Evolutionary conservation across 2,888 invertebrate species (phyloP), one percentile per base, ranked within the genome.

Genomic region (Acrobasis repandana): DNA sequence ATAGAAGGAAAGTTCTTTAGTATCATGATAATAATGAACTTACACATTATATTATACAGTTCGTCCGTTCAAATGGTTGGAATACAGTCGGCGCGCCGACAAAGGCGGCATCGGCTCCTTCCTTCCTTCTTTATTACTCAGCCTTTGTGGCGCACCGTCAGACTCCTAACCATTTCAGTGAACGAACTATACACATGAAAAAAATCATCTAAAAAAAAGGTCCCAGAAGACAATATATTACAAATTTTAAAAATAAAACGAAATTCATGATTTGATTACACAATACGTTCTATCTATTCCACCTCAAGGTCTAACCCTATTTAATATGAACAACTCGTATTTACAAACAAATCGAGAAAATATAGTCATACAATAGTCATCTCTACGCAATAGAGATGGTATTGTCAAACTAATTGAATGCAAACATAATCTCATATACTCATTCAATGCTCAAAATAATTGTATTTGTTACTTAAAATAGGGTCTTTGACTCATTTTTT

Each of bases 341-440:
- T 18, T 49, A 50, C 50, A 33, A 28, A 36, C 54, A 54, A 54
- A 34, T 4, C 14, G 10, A 15, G 9, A 28, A n/a, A n/a, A 51
- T 5, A 5, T 34, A 51, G 34, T 38, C 43, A 18, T 51, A 52
- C 49, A 77, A 73, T 73, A 77, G 71, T 65, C 75, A 66, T 72
- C 72, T 82, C 81, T 82, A 75, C 9, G 63, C 4, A 58, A 71
- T 73, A 80, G 82, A 82, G 74, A 71, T 65, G 78, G 76, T 76
- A 77, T 69, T 80, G 80, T 67, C 8, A 43, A 38, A 59, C 18
- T 47, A 34, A 28, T 14, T 58, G 48, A 58, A 52, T 58, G 49
- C 54, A 51, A 61, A 50, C 33, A 54, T 46, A n/a, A 60, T 47
- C 60, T 56, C 54, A 56, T 36, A 60, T 14, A 16, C 33, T 15